Evolutionary conservation across 2,797 vertebrate species (phyloP), one percentile per base, ranked within the genome.

Genomic region (Danio albolineatus): DNA sequence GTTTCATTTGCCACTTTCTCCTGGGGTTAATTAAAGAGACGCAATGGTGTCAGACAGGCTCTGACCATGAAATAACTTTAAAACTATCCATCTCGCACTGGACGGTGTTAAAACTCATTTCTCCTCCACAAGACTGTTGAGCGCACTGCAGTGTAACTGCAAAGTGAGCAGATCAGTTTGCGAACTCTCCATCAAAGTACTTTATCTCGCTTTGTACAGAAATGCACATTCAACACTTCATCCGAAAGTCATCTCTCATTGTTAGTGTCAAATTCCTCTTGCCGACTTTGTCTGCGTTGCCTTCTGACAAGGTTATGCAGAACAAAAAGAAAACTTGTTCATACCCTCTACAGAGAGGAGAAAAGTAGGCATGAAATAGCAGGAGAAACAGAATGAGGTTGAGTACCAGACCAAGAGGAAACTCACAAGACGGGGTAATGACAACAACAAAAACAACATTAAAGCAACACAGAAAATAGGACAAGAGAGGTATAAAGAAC

Each of bases 21-120:
- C 70, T 79, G 86, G 83, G 88, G 81, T 88, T 91, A 91, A 93
- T 92, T 89, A 92, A 86, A 86, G 21, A 57, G 39, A 64, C 78
- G 81, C 4, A 73, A 41, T 12, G 54, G 49, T 44, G 10, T 36
- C 39, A 66, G 44, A 74, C n/a, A 57, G 16, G 38, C 10, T 17
- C 6, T 12, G 9, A 48, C 43, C 14, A 28, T 53, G 54, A 59
- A 62, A 60, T 2, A 41, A 39, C 19, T 17, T 39, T 38, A 56
- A 65, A 66, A 72, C 16, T 59, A 53, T n/a, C 19, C 16, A 16
- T 56, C 8, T 49, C 6, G 36, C 19, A 64, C 39, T 36, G 48
- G 38, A 44, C 53, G 48, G 36, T 17, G 44, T n/a, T 19, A 38
- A 64, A 38, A 53, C 39, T 74, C 7, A 49, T 64, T 62, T 57